Evolutionary conservation across 2,888 invertebrate genomes (phyloP).

Genomic region (Eilema caniola): DNA sequence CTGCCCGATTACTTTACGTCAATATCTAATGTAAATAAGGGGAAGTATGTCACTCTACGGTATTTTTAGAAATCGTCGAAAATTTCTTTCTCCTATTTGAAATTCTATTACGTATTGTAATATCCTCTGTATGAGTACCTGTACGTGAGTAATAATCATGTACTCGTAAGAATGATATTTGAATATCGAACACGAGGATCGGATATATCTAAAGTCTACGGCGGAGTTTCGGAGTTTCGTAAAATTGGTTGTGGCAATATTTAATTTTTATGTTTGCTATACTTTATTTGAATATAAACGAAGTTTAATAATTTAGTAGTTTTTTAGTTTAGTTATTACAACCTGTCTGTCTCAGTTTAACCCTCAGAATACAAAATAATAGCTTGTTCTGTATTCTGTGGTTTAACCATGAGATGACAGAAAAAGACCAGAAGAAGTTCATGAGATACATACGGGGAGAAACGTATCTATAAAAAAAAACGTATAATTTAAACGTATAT

Average conservation of each 20-base stretch:
- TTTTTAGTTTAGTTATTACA: too few relatives aligned
- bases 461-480: too few relatives aligned
- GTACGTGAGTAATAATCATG: conserved; percentile 30
- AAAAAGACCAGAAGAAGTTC: too few relatives aligned
- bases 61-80: conserved; percentile 39
- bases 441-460: too few relatives aligned
- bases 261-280: neutral
- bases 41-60: conserved; percentile 50
- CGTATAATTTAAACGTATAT: too few relatives aligned
- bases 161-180: conserved; percentile 22
- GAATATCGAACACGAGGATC: conserved; percentile 11
- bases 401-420: too few relatives aligned
- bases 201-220: neutral
- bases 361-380: too few relatives aligned
- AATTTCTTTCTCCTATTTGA: conserved; percentile 50
- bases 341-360: too few relatives aligned
- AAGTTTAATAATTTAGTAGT: neutral
- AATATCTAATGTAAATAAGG: conserved; percentile 75
- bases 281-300: neutral
- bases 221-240: neutral
- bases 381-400: too few relatives aligned
- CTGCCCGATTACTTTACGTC: conserved; percentile 76
- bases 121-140: conserved; percentile 29
- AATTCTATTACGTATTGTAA: conserved; percentile 53
- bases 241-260: neutral